Conservation (phyloP, 2,797 vertebrate species). For the Catostomus latipinnis region DNA sequence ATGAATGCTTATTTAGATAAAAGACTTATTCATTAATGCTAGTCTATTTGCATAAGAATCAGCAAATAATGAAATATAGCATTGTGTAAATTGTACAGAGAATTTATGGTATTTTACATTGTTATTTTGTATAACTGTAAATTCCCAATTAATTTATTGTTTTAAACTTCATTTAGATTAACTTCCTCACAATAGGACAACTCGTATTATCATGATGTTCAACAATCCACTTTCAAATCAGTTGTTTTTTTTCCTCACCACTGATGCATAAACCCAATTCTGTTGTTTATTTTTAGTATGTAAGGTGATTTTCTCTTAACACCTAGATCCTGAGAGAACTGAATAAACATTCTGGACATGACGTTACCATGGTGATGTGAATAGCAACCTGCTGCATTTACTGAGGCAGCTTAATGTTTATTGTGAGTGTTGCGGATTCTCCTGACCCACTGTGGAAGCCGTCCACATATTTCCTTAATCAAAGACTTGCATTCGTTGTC, state of each 20-base stretch:
- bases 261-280: conserved; percentile 45
- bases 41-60: background rate
- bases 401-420: conserved; percentile 21
- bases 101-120: too few species aligned
- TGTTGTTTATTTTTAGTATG: conserved; percentile 47
- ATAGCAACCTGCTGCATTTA: conserved; percentile 33
- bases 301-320: conserved; percentile 48
- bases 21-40: background rate
- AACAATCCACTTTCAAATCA: background rate
- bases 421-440: conserved; percentile 16
- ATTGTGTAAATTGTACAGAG: too few species aligned
- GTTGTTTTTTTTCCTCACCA: background rate
- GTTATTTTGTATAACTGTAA: too few species aligned
- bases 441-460: conserved; percentile 7
- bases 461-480: conserved; percentile 28
- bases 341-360: conserved; percentile 45
- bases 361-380: conserved; percentile 50
- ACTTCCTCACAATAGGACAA: background rate
- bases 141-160: too few species aligned
- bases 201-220: background rate
- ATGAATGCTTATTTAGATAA: background rate
- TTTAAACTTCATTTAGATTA: too few species aligned
- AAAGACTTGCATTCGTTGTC: conserved; percentile 30
- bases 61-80: background rate
- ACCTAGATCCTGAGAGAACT: conserved; percentile 39